These are phyloP conservation scores for Chauna torquata DNA, from an alignment of 2,113 vertebrate species.

Conservation along the genomic window DNA sequence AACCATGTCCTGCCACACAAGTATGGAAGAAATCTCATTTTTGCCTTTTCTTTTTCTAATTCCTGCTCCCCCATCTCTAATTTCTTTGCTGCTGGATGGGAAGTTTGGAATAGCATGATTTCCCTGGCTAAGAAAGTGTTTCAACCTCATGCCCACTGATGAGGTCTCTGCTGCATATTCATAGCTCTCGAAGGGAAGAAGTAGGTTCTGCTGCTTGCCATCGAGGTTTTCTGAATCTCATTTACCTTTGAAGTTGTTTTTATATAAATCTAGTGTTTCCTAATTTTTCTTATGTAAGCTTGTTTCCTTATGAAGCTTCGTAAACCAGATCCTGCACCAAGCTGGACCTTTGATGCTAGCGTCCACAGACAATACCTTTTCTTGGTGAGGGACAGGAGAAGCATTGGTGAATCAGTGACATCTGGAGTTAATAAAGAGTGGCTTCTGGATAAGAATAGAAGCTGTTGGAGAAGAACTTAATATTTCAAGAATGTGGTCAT, in stretches of 20 bases:
- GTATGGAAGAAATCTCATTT: background rate
- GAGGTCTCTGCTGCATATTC: background rate
- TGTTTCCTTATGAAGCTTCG: background rate
- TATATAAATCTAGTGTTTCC: background rate
- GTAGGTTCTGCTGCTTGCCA: background rate
- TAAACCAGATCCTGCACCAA: background rate
- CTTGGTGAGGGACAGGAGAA: background rate
- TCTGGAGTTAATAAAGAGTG: background rate
- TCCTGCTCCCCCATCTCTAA: background rate
- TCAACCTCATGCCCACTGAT: background rate
- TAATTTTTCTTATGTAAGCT: background rate
- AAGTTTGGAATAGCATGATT: background rate
- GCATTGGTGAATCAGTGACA: background rate
- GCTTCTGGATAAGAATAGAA: background rate
- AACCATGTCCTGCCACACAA: slow-evolving; percentile 34
- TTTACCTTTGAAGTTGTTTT: background rate
- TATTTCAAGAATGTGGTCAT: background rate
- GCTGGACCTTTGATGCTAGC: background rate
- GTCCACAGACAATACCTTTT: background rate
- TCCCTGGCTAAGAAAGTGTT: background rate
- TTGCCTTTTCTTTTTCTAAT: background rate
- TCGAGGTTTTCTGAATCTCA: background rate
- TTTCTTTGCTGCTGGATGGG: background rate
- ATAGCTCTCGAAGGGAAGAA: background rate
- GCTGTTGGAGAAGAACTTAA: background rate